Evolutionary conservation across 2,888 invertebrate genomes (phyloP), one percentile per base, ranked within the genome.

Genomic region (Thalpophila matura): DNA sequence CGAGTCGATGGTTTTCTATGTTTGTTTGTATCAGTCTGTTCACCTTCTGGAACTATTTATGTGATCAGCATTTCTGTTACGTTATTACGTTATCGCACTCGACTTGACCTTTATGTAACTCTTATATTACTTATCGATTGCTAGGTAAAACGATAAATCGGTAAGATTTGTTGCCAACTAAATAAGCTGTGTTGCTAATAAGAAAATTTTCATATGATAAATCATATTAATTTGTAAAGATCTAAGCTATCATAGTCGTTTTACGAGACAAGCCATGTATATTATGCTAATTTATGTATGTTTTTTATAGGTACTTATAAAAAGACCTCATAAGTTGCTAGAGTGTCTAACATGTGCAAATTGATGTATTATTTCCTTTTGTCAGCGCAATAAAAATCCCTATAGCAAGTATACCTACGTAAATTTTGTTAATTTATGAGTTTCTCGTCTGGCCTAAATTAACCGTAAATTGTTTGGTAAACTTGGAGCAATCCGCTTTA

Each of bases 41-140:
- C n/a, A 33, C 35, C 37, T 56, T 64, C 50, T 54, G 26, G 20
- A 63, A 31, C 12, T 16, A 35, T 35, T 16, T 27, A 40, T 7
- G 24, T 29, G 37, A 12, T 35, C 27, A 37, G 16, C 22, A 37
- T 37, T 37, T 26, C 37, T 58, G 42, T 29, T 55, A 46, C 22
- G 47, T 45, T 61, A 57, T 60, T 61, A 62, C 50, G 38, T 53
- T 22, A 22, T 42, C 62, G 16, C 5, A 47, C 18, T 46, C 43
- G 79, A 79, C 69, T 74, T 82, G 50, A 81, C 79, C 77, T 82
- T 81, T 77, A 80, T 73, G 70, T 80, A 77, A 79, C 61, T 55
- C 33, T n/a, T 54, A 38, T 54, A 50, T 61, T 49, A 60, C 42
- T 55, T 80, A 82, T 82, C 70, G 80, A 83, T 82, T 71, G 58